A percentile compares a stretch with the other conserved stretches of the same genome.
Evolutionary conservation across 2,888 invertebrate genomes (phyloP).

Genomic region (Desoria tigrina): DNA sequence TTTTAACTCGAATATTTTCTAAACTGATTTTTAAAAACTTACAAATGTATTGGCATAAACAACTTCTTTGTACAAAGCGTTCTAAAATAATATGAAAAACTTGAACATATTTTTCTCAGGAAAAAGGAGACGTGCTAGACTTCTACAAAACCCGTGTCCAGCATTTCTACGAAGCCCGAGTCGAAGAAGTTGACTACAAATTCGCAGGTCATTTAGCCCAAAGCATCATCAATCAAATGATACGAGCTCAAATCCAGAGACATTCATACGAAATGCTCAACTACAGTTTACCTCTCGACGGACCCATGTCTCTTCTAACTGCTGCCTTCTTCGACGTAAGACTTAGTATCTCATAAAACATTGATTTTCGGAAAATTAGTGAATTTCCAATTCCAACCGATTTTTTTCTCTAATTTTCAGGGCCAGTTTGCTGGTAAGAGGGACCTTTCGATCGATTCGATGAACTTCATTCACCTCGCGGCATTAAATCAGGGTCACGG

Average conservation of each 20-base stretch:
- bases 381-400: neutral
- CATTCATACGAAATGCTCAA: slow-evolving; percentile 53
- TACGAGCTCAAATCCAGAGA: slow-evolving; percentile 52
- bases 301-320: slow-evolving; percentile 51
- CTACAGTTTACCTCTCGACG: slow-evolving; percentile 50
- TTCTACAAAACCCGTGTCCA: slow-evolving; percentile 86
- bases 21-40: no score
- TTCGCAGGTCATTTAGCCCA: slow-evolving; percentile 80
- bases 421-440: slow-evolving; percentile 49
- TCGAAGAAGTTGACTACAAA: slow-evolving; percentile 80
- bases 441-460: slow-evolving; percentile 43
- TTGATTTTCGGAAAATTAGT: neutral
- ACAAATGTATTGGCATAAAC: neutral
- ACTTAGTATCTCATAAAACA: neutral
- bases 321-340: slow-evolving; percentile 53
- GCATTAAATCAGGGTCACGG: slow-evolving; percentile 65
- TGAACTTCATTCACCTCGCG: slow-evolving; percentile 78
- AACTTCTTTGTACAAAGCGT: neutral
- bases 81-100: neutral
- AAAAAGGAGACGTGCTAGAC: slow-evolving; percentile 75
- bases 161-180: slow-evolving; percentile 82
- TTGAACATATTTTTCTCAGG: slow-evolving; percentile 54
- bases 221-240: slow-evolving; percentile 57
- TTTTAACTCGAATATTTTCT: no score
- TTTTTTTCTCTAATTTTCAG: slow-evolving; percentile 26